Conservation (phyloP, 2,888 invertebrate genomes). For the Acanthosepion lycidas region DNA sequence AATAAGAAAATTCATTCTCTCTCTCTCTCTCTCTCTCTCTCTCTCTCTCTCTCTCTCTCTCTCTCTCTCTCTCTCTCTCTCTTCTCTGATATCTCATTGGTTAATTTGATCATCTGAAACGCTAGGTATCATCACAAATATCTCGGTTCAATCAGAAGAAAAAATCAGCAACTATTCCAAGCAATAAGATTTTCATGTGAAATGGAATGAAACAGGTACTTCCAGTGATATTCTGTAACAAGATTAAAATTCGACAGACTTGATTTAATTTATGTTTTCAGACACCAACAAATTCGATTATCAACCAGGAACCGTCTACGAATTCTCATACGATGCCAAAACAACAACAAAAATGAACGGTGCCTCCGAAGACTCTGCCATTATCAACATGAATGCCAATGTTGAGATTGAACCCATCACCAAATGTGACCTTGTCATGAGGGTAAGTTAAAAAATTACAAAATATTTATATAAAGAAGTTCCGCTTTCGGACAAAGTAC, state of each 20-base stretch:
- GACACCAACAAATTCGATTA: constrained; percentile 59
- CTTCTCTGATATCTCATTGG: too few species aligned
- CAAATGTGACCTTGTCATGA: constrained; percentile 75
- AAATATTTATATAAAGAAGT: neutral
- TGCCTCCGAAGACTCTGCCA: constrained; percentile 77
- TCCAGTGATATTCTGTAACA: neutral
- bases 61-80: too few species aligned
- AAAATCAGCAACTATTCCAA: neutral
- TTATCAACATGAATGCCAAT: constrained; percentile 73
- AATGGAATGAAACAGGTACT: neutral
- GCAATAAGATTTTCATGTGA: neutral
- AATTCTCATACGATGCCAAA: constrained; percentile 84
- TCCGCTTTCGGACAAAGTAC: neutral
- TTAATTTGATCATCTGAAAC: too few species aligned
- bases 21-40: too few species aligned
- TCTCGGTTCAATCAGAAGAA: neutral
- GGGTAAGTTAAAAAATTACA: constrained; percentile 66
- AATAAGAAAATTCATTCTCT: too few species aligned
- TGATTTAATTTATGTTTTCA: neutral
- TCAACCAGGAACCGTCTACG: constrained; percentile 82
- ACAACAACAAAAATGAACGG: constrained; percentile 82
- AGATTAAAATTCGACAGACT: neutral
- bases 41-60: too few species aligned
- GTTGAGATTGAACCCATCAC: constrained; percentile 75
- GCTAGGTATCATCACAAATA: neutral